Evolutionary conservation across 2,888 invertebrate genomes (phyloP).

Genomic region (Drosophila greeni): DNA sequence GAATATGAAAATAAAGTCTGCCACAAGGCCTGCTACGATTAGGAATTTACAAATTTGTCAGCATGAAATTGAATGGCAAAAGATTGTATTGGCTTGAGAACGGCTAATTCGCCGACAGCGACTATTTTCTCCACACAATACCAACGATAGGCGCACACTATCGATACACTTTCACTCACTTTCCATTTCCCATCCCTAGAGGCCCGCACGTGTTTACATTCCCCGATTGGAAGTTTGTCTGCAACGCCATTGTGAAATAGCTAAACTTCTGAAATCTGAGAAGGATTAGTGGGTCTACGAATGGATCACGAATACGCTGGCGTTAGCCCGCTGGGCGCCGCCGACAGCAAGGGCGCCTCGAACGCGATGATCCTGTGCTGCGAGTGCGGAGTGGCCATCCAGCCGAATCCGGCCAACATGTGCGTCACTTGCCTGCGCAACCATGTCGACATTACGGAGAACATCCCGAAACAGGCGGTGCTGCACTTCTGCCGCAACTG

Average conservation of each 20-base stretch:
- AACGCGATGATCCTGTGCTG: constrained; percentile 85
- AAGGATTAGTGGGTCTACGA: background rate
- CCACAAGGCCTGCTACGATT: background rate
- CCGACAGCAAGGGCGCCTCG: constrained; percentile 16
- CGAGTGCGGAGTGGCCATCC: constrained; percentile 93
- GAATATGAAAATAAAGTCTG: background rate
- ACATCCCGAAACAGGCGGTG: constrained; percentile 95
- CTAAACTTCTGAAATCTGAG: background rate
- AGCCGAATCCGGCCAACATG: constrained; percentile 98
- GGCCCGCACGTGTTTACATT: constrained; percentile 41
- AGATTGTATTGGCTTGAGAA: too few species aligned
- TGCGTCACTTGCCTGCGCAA: constrained; percentile 95
- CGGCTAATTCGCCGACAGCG: too few species aligned
- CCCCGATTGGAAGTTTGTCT: constrained; percentile 29
- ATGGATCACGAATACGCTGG: constrained; percentile 57
- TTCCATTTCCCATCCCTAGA: constrained; percentile 10
- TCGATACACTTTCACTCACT: constrained; percentile 5
- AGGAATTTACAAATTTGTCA: background rate
- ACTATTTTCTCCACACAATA: background rate
- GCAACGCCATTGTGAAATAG: constrained; percentile 28
- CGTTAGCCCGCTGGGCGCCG: constrained; percentile 43
- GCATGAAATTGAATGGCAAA: too few species aligned
- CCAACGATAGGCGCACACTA: constrained; percentile 2
- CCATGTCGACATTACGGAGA: constrained; percentile 96
- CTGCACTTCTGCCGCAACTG: constrained; percentile 95